Percentiles rank a stretch among this genome's conserved stretches.
These are phyloP conservation scores for Cotesia vestalis DNA, from an alignment of 1,140 invertebrate species.

Conservation along the genomic window DNA sequence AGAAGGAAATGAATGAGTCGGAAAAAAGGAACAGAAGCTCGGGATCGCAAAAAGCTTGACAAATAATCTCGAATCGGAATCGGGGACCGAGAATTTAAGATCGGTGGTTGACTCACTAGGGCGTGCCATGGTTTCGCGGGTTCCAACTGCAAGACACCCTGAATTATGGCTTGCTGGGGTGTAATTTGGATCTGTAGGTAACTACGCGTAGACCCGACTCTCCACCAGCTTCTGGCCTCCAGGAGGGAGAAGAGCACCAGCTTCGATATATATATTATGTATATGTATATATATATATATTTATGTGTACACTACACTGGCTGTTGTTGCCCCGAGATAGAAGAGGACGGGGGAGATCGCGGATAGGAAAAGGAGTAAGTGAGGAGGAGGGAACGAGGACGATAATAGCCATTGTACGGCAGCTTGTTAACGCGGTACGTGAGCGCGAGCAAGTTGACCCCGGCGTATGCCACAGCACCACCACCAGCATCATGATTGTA, in stretches of 20 bases:
- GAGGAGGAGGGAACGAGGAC: slow-evolving; percentile 29
- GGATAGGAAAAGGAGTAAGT: not conserved
- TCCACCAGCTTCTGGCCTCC: slow-evolving; percentile 2
- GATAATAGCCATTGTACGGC: slow-evolving; percentile 50
- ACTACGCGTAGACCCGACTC: slow-evolving; percentile 17
- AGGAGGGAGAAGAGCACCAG: slow-evolving; percentile 4
- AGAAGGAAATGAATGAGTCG: not conserved
- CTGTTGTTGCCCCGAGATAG: not conserved
- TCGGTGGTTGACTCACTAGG: slow-evolving; percentile 10
- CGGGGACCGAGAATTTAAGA: slow-evolving; percentile 29
- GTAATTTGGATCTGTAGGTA: slow-evolving; percentile 35
- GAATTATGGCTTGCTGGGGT: slow-evolving; percentile 34
- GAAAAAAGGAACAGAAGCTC: not conserved
- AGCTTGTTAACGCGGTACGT: slow-evolving; percentile 51
- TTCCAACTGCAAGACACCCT: slow-evolving; percentile 26
- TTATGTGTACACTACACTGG: no score
- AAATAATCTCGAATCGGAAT: not conserved
- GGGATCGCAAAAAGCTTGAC: slow-evolving; percentile 6
- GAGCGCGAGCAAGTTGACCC: slow-evolving; percentile 42
- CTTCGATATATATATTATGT: slow-evolving; percentile 9
- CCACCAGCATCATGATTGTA: slow-evolving; percentile 16
- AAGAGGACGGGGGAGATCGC: slow-evolving; percentile 16
- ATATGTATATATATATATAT: no score
- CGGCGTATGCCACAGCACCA: slow-evolving; percentile 32
- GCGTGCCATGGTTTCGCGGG: slow-evolving; percentile 30